Conservation (phyloP, 2,797 vertebrate species). For the Gallirallus australis region DNA sequence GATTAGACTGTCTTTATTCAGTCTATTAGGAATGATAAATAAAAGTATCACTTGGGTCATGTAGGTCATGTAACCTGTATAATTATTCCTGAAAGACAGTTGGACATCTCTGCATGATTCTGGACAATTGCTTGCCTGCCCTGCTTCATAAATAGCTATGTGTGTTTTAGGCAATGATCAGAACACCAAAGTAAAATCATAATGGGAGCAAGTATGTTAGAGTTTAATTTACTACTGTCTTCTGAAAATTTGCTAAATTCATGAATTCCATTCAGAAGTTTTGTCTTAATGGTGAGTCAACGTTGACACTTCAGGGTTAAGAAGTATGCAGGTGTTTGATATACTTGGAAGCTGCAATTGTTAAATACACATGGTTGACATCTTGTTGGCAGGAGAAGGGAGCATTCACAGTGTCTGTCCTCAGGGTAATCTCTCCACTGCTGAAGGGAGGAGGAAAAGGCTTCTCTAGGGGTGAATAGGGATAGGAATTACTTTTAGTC, state of each 20-base stretch:
- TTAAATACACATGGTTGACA: fast-evolving
- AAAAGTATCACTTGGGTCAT: background rate
- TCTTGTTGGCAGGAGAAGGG: background rate
- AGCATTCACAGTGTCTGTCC: background rate
- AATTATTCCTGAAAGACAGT: background rate
- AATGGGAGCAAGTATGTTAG: background rate
- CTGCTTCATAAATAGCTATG: fast-evolving
- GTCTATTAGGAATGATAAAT: background rate
- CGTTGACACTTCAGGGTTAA: background rate
- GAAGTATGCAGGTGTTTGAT: background rate
- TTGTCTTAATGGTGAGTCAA: background rate
- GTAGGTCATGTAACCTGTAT: background rate
- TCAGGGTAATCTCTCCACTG: background rate
- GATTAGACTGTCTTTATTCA: background rate
- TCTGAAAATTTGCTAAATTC: background rate
- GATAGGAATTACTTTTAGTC: background rate
- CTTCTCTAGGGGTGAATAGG: background rate
- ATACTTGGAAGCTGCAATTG: background rate
- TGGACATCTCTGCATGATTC: background rate
- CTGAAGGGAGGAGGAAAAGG: background rate
- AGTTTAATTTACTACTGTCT: background rate
- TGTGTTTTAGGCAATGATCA: background rate
- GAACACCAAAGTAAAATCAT: background rate
- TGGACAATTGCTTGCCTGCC: background rate
- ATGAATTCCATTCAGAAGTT: background rate